phyloP scores from a whole-genome alignment of 92 coral and sea anemone genomes.

The Anthopleura xanthogrammica region DNA sequence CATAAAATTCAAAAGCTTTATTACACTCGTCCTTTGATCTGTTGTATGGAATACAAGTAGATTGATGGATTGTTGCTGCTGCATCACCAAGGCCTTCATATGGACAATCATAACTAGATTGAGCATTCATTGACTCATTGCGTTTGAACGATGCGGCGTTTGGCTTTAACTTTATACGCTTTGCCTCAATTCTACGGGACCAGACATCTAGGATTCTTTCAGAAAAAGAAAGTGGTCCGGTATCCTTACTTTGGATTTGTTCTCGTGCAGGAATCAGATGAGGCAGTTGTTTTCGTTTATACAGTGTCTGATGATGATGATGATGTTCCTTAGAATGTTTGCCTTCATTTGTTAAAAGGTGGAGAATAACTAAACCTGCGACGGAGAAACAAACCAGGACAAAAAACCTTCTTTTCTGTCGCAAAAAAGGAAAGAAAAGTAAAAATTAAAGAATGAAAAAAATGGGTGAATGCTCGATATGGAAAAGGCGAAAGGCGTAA shows the following conservation, averaged over 20 bases:
- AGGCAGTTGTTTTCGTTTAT: neutral
- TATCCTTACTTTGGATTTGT: neutral
- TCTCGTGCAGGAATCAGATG: neutral
- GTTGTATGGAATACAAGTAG: constrained; percentile 56
- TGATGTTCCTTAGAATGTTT: constrained; percentile 10
- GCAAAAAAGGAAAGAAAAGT: neutral
- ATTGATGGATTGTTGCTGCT: constrained; percentile 6
- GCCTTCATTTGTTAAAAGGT: constrained; percentile 33
- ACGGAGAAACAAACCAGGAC: constrained; percentile 46
- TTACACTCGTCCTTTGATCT: constrained; percentile 48
- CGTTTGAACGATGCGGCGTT: neutral
- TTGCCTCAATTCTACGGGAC: neutral
- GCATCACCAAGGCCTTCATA: constrained; percentile 25
- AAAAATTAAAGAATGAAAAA: neutral
- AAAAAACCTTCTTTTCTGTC: constrained; percentile 56
- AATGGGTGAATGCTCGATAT: too few relatives aligned
- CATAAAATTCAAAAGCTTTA: constrained; percentile 58
- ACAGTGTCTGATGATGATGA: neutral
- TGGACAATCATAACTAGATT: neutral
- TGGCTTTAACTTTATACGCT: neutral
- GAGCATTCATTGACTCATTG: neutral
- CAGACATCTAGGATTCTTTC: neutral
- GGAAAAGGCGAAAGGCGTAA: too few relatives aligned
- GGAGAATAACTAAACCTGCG: constrained; percentile 40
- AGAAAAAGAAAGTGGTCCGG: neutral